phyloP scores from a whole-genome alignment of 2,888 invertebrate species.

The Stenolophus ochropezus region DNA sequence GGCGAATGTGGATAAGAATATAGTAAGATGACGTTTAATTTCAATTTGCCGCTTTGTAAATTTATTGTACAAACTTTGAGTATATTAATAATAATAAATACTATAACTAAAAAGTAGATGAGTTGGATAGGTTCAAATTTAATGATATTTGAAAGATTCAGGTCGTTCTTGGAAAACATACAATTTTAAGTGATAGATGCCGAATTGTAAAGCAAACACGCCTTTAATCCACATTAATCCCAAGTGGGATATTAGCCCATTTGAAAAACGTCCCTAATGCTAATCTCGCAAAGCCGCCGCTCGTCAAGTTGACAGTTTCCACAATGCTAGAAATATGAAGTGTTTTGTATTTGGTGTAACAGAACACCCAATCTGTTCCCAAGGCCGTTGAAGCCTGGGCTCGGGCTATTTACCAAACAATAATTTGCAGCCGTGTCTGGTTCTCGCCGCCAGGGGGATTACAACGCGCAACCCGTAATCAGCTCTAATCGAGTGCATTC shows the following conservation, averaged over 20 bases:
- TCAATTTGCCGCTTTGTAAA: no score
- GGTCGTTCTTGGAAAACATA: no score
- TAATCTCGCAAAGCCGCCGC: slow-evolving; percentile 21
- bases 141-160: no score
- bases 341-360: slow-evolving; percentile 7
- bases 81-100: no score
- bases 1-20: no score
- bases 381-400: slow-evolving; percentile 54
- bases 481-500: slow-evolving; percentile 59
- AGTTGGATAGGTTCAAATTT: no score
- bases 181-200: no score
- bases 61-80: no score
- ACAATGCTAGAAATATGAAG: slow-evolving; percentile 17
- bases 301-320: slow-evolving; percentile 8
- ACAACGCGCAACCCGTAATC: slow-evolving; percentile 56
- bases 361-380: slow-evolving; percentile 17
- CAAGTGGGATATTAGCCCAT: slow-evolving; percentile 26
- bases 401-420: slow-evolving; percentile 63
- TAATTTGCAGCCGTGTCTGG: slow-evolving; percentile 61
- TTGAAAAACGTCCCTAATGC: slow-evolving; percentile 12
- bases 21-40: no score
- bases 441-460: slow-evolving; percentile 60
- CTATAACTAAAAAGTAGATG: no score
- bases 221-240: neutral
- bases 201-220: neutral